These are phyloP conservation scores for Paracentrotus lividus DNA, from an alignment of 53 echinoderm and acorn worm genomes.

Conservation along the genomic window DNA sequence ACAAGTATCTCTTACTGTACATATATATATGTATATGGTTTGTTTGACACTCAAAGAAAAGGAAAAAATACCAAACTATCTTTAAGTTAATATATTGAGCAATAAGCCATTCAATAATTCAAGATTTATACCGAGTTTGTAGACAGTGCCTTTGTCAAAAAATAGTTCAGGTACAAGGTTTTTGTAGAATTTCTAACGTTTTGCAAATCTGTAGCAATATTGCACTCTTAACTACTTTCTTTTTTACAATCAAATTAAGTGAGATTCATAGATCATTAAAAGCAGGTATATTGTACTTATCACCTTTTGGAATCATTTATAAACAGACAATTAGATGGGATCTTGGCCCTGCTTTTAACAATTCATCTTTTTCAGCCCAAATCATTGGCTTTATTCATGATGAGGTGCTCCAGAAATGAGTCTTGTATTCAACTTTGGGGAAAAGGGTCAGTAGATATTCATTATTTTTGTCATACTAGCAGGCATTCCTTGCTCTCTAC, in stretches of 20 bases:
- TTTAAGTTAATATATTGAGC: neutral
- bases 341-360: neutral
- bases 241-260: neutral
- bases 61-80: neutral
- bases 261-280: neutral
- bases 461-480: neutral
- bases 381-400: neutral
- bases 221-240: neutral
- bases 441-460: neutral
- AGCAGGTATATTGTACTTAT: neutral
- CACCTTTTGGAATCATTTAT: neutral
- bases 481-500: neutral
- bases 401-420: neutral
- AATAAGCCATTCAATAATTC: conserved; percentile 11
- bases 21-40: neutral
- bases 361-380: neutral
- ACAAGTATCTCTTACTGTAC: neutral
- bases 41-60: neutral
- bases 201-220: neutral
- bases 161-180: neutral
- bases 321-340: no score
- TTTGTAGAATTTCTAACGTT: conserved; percentile 24
- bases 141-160: conserved; percentile 58
- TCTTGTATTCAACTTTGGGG: neutral
- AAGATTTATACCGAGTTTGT: neutral